Evolutionary conservation across 1,140 invertebrate genomes (phyloP).

Genomic region (Rhopalosiphum padi): DNA sequence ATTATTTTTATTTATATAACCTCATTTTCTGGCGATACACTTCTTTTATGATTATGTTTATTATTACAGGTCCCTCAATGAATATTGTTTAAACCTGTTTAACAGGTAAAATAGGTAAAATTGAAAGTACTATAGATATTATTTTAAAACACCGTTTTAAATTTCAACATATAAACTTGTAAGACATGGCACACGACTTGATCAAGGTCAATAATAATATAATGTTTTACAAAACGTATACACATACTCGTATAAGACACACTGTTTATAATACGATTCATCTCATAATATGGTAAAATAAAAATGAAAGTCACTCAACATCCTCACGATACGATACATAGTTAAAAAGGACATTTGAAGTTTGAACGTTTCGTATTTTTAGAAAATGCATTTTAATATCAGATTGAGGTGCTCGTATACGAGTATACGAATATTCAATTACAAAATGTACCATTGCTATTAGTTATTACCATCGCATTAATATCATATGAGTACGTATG

Average conservation of each 20-base stretch:
- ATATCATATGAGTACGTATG: neutral
- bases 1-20: slow-evolving; percentile 24
- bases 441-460: neutral
- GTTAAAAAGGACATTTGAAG: neutral
- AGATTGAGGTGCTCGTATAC: neutral
- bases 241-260: too few species aligned
- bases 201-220: slow-evolving; percentile 20
- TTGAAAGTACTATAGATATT: slow-evolving; percentile 20
- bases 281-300: neutral
- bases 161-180: slow-evolving; percentile 8
- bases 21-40: neutral
- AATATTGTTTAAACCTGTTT: neutral
- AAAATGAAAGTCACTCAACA: neutral
- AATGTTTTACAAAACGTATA: neutral
- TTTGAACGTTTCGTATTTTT: neutral
- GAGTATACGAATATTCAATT: neutral
- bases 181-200: neutral
- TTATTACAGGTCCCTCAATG: neutral
- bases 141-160: neutral
- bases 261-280: neutral
- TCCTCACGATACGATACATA: neutral
- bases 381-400: neutral
- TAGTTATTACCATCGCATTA: neutral
- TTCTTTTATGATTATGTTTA: neutral
- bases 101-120: neutral